A percentile compares a stretch with the other conserved stretches of the same genome.
Conservation (phyloP, 1,140 invertebrate species). For the Drosophila obscura region DNA sequence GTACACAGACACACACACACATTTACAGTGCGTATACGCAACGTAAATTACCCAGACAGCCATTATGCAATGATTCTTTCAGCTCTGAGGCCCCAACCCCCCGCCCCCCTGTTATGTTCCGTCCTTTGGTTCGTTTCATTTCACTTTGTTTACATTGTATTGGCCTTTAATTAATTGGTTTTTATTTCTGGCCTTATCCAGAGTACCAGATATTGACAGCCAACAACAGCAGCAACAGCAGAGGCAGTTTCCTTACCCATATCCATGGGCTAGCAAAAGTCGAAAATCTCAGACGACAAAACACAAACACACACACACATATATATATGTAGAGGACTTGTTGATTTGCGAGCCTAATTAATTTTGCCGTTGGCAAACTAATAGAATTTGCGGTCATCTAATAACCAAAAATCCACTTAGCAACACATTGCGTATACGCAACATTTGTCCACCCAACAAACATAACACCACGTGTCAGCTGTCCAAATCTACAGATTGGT, state of each 20-base stretch:
- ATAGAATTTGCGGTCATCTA: conserved; percentile 52
- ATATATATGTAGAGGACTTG: conserved; percentile 35
- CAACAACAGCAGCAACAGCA: conserved; percentile 8
- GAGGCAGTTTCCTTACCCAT: conserved; percentile 11
- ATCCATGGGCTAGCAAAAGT: conserved; percentile 24
- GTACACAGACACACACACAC: too few relatives aligned
- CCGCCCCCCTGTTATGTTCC: not conserved
- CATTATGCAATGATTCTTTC: conserved; percentile 56
- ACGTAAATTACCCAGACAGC: conserved; percentile 53
- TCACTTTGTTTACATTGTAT: conserved; percentile 62
- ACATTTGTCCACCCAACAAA: conserved; percentile 7
- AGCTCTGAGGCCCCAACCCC: not conserved
- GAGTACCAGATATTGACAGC: conserved; percentile 13
- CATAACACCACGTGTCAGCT: conserved; percentile 37
- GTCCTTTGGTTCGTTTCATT: conserved; percentile 37
- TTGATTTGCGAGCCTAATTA: conserved; percentile 70
- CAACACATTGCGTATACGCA: conserved; percentile 56
- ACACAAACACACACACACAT: not conserved
- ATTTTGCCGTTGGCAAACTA: conserved; percentile 49
- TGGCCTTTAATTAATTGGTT: conserved; percentile 71
- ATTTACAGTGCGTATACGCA: conserved; percentile 47
- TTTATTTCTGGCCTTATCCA: conserved; percentile 45
- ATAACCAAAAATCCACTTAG: conserved; percentile 59
- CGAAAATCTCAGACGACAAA: conserved; percentile 41
- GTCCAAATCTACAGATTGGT: conserved; percentile 22